These are phyloP conservation scores for Pachycephala philippinensis DNA, from an alignment of 2,113 vertebrate species.

Conservation along the genomic window DNA sequence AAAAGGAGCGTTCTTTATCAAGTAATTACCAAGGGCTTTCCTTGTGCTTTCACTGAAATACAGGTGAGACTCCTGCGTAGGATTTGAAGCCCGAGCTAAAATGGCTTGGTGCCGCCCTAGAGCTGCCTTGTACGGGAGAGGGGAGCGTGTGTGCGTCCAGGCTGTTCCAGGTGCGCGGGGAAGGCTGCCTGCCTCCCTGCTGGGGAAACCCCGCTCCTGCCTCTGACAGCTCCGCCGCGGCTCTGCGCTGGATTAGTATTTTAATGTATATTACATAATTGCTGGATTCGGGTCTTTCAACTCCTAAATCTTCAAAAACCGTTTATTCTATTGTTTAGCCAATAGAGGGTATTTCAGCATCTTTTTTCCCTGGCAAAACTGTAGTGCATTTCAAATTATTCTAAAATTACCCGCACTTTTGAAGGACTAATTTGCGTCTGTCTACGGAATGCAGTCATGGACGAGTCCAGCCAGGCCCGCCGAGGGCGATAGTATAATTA, in stretches of 20 bases:
- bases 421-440: neutral
- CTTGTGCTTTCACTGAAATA: neutral
- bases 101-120: constrained; percentile 2
- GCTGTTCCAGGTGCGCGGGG: neutral
- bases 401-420: constrained; percentile 24
- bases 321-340: constrained; percentile 9
- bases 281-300: neutral
- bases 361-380: neutral
- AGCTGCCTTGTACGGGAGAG: neutral
- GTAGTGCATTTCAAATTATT: neutral
- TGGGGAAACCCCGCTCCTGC: neutral
- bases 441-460: neutral
- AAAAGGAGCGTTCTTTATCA: neutral
- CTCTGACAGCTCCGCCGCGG: neutral
- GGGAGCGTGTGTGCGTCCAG: neutral
- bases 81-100: neutral
- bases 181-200: neutral
- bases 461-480: constrained; percentile 28
- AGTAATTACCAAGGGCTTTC: neutral
- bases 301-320: neutral
- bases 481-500: neutral
- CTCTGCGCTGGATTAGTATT: neutral
- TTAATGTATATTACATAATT: constrained; percentile 35
- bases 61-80: neutral
- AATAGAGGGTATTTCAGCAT: constrained; percentile 42